Conservation (phyloP, 2,113 vertebrate species). For the Podarcis raffonei region DNA sequence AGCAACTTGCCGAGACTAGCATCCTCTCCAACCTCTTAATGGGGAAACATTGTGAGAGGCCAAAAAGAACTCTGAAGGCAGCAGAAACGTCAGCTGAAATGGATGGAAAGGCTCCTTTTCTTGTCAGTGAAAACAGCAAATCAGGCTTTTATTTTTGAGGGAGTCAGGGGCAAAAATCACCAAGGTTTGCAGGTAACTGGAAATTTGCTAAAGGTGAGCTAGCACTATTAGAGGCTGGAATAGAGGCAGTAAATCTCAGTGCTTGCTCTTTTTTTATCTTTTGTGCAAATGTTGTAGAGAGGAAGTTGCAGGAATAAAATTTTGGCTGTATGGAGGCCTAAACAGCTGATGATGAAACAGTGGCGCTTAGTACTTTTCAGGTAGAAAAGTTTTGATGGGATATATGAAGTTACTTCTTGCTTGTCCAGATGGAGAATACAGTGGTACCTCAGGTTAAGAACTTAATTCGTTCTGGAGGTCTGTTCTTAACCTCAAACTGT, state of each 20-base stretch:
- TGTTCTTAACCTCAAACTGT: no score
- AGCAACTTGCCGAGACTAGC: slow-evolving; percentile 54
- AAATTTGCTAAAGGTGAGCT: not conserved
- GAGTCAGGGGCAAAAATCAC: not conserved
- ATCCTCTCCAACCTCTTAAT: slow-evolving; percentile 35
- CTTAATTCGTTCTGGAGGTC: no score
- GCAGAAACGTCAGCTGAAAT: slow-evolving; percentile 59
- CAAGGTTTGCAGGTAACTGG: not conserved
- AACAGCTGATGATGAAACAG: no score
- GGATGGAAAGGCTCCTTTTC: not conserved
- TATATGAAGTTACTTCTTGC: no score
- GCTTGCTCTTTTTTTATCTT: not conserved
- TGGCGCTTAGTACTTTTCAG: no score
- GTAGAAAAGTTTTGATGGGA: no score
- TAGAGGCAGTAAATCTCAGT: not conserved
- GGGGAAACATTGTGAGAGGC: slow-evolving; percentile 40
- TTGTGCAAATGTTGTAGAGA: not conserved
- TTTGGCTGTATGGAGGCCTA: not conserved
- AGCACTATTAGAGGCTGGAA: not conserved
- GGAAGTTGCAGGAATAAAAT: not conserved
- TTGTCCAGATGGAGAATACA: no score
- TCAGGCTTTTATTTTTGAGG: not conserved
- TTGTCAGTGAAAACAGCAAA: not conserved
- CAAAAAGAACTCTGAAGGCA: slow-evolving; percentile 37
- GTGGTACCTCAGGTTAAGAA: no score